Evolutionary conservation across 2,113 vertebrate species (phyloP), one percentile per base, ranked within the genome.

Genomic region (Chaetops frenatus): DNA sequence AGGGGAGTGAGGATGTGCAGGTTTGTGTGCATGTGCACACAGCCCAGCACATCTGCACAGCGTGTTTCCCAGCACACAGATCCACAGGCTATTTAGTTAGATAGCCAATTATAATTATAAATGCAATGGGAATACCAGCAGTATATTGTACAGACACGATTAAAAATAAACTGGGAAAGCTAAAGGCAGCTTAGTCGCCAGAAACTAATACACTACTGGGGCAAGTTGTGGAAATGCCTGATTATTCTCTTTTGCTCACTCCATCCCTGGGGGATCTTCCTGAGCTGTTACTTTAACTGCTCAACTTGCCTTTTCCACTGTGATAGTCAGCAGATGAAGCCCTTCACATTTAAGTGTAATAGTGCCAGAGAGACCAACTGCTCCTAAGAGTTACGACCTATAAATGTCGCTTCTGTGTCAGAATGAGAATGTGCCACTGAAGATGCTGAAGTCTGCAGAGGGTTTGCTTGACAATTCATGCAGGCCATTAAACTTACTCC

Each of bases 401-500:
- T 97, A 97, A 97, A 97, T 96, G 96, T 97, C 96, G 87, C 95
- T 95, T 96, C 95, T 88, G 80, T 96, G 96, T 97, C 96, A 93
- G 95, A 95, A 88, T 40, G 94, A 96, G 96, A 88, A 89, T 88
- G 93, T 91, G 93, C 95, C 96, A 81, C 86, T 40, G 94, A 96
- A 97, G 96, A 96, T 96, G 94, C 97, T 94, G 95, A 97, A 98
- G 95, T 97, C 98, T 97, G 97, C 96, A 96, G 97, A 97, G 97
- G 88, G 84, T 98, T 98, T 99, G 98, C 98, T 98, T 98, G 98
- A 98, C 97, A 94, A 96, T 97, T 97, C 95, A 88, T 85, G 95
- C 85, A 97, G 97, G 97, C 97, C 98, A 98, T 99, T 98, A 98
- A 98, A 98, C 97, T 97, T 95, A 97, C 98, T 98, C 98, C 97